Percentiles rank a stretch among this genome's conserved stretches.
phyloP scores from a whole-genome alignment of 2,888 invertebrate genomes.

The Drosophila subquinaria region DNA sequence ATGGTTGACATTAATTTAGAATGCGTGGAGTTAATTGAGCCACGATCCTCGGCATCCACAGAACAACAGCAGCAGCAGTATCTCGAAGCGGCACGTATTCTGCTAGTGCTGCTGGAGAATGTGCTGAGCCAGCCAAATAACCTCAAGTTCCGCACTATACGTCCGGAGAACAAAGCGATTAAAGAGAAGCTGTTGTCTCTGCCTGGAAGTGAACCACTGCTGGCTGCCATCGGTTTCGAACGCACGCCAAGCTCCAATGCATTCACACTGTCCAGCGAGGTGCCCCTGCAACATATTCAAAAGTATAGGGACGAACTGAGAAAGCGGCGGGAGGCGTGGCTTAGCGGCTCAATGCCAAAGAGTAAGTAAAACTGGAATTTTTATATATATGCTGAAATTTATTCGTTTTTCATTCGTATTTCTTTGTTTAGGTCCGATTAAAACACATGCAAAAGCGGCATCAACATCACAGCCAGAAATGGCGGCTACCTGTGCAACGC shows the following conservation, averaged over 20 bases:
- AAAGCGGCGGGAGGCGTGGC: slow-evolving; percentile 76
- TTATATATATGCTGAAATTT: slow-evolving; percentile 2
- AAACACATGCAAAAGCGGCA: slow-evolving; percentile 24
- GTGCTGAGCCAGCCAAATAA: slow-evolving; percentile 84
- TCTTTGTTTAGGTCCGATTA: slow-evolving; percentile 40
- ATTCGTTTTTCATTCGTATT: slow-evolving; percentile 5
- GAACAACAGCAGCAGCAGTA: slow-evolving; percentile 71
- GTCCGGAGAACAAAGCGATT: slow-evolving; percentile 84
- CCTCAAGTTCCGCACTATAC: slow-evolving; percentile 83
- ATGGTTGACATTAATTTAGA: slow-evolving; percentile 76
- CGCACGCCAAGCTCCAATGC: slow-evolving; percentile 57
- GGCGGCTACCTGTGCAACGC: slow-evolving; percentile 30
- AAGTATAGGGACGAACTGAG: slow-evolving; percentile 81
- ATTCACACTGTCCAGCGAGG: slow-evolving; percentile 77
- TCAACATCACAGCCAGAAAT: slow-evolving; percentile 29
- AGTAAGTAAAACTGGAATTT: slow-evolving; percentile 29
- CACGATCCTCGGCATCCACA: slow-evolving; percentile 39
- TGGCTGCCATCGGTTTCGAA: slow-evolving; percentile 83
- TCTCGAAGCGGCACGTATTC: slow-evolving; percentile 83
- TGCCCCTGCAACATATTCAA: slow-evolving; percentile 80
- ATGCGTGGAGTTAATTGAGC: slow-evolving; percentile 72
- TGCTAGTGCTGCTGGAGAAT: slow-evolving; percentile 84
- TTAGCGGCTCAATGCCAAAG: slow-evolving; percentile 52
- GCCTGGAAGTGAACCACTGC: slow-evolving; percentile 78
- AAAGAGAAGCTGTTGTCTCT: slow-evolving; percentile 83